phyloP scores from a whole-genome alignment of 2,797 vertebrate genomes.

The Poecilia gillii region DNA sequence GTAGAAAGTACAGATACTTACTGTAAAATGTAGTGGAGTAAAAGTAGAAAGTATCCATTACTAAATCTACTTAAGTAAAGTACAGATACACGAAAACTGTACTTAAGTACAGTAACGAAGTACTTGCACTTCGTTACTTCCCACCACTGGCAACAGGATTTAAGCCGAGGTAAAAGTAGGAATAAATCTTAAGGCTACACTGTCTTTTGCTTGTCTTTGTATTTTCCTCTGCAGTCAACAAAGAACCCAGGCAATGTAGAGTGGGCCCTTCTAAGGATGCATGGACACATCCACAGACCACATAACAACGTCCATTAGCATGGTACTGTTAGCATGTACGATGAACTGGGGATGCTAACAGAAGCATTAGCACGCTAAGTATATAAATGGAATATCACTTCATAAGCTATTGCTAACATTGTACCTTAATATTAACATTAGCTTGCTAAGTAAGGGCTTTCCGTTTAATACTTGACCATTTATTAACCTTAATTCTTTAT shows the following conservation, averaged over 20 bases:
- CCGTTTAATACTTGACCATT: neutral
- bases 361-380: neutral
- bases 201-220: too few species aligned
- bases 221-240: too few species aligned
- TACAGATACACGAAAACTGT: too few species aligned
- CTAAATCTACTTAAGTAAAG: too few species aligned
- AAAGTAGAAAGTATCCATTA: too few species aligned
- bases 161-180: neutral
- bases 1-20: too few species aligned
- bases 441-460: neutral
- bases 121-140: too few species aligned
- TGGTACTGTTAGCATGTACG: neutral
- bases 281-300: neutral
- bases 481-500: neutral
- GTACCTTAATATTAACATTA: neutral
- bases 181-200: too few species aligned
- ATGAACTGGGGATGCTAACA: neutral
- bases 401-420: neutral
- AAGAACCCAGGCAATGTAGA: too few species aligned
- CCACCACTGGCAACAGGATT: neutral
- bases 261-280: too few species aligned
- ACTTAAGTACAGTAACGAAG: too few species aligned
- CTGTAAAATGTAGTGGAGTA: too few species aligned
- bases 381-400: neutral
- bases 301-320: neutral